These are phyloP conservation scores for Hylyphantes graminicola DNA, from an alignment of 1,140 invertebrate species.

Conservation along the genomic window DNA sequence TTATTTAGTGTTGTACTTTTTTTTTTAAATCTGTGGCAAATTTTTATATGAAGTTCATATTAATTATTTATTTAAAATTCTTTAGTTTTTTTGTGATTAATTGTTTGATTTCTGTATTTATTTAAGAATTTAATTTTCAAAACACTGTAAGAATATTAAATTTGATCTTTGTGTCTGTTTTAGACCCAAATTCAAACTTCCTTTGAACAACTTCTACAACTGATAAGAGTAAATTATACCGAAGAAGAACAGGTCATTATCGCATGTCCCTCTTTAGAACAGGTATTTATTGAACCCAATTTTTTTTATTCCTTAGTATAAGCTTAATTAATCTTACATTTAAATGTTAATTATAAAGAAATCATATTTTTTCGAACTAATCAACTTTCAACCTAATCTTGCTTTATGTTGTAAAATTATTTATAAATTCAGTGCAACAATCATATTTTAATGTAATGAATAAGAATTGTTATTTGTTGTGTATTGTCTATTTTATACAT, in stretches of 20 bases:
- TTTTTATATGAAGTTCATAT: too few species aligned
- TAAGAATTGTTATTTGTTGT: too few species aligned
- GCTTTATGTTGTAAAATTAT: too few species aligned
- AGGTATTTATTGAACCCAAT: slow-evolving; percentile 72
- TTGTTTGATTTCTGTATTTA: neutral
- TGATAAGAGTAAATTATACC: slow-evolving; percentile 79
- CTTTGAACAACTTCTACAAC: slow-evolving; percentile 85
- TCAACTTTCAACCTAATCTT: neutral
- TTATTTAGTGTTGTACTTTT: too few species aligned
- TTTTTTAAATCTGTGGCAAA: too few species aligned
- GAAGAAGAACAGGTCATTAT: slow-evolving; percentile 85
- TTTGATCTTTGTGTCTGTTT: neutral
- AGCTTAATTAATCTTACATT: neutral
- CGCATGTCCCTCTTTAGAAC: slow-evolving; percentile 89
- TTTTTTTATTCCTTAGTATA: neutral
- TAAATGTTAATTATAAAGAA: neutral
- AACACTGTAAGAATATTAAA: neutral
- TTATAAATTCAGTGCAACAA: too few species aligned
- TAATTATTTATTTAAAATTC: neutral
- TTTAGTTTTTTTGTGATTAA: neutral
- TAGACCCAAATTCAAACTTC: slow-evolving; percentile 88
- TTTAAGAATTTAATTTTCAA: neutral
- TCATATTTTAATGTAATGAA: too few species aligned
- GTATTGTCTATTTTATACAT: too few species aligned
- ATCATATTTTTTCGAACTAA: neutral